phyloP scores from a whole-genome alignment of 2,113 vertebrate genomes.

The Elephantulus edwardii region DNA sequence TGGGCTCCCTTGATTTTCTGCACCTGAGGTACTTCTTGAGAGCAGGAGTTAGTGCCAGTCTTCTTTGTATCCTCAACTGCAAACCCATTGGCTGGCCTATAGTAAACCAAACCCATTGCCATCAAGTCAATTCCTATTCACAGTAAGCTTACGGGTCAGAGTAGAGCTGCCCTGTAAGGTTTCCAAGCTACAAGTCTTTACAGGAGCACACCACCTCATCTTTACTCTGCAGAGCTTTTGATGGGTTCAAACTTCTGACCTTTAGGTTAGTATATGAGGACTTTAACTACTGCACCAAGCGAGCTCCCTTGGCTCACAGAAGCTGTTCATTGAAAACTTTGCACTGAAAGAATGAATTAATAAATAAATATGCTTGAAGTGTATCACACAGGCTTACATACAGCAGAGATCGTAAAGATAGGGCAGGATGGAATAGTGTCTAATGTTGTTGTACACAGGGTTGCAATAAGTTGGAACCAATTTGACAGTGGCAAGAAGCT shows the following conservation, averaged over 20 bases:
- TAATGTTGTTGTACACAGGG: too few relatives aligned
- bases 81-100: neutral
- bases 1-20: neutral
- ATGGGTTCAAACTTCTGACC: neutral
- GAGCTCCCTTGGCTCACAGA: too few relatives aligned
- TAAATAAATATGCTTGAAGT: neutral
- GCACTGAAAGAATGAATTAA: neutral
- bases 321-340: neutral
- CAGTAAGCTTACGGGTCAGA: neutral
- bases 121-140: neutral
- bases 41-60: neutral
- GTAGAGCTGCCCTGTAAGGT: neutral
- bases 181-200: neutral
- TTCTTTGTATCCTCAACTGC: neutral
- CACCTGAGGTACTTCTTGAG: neutral
- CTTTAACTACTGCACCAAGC: neutral
- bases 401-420: too few relatives aligned
- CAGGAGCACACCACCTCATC: neutral
- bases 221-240: neutral
- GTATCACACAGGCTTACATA: too few relatives aligned
- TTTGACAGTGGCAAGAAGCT: too few relatives aligned
- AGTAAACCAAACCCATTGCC: neutral
- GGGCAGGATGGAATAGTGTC: too few relatives aligned
- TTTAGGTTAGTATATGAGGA: neutral
- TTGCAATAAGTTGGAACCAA: too few relatives aligned